These are phyloP conservation scores for Trachelus stipa DNA, from an alignment of 2,888 invertebrate species.

Conservation along the genomic window DNA sequence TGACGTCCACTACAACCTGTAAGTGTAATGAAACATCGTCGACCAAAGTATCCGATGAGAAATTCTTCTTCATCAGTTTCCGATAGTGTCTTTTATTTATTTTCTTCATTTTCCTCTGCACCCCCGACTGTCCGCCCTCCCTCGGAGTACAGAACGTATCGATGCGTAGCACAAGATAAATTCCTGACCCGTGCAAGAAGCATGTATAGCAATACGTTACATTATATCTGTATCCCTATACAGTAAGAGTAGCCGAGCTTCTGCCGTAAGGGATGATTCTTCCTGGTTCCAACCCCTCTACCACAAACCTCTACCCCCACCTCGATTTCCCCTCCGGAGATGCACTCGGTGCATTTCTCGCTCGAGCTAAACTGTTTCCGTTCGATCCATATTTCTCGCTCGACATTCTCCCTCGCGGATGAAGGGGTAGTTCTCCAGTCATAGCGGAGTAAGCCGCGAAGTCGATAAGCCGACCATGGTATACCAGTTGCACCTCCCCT, in stretches of 20 bases:
- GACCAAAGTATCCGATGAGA: not conserved
- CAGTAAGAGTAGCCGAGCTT: not conserved
- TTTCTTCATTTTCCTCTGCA: not conserved
- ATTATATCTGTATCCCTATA: not conserved
- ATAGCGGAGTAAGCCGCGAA: slow-evolving; percentile 25
- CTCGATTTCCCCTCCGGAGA: not conserved
- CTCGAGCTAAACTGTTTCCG: slow-evolving; percentile 1
- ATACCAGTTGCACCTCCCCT: slow-evolving; percentile 8
- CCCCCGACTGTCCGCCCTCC: not conserved
- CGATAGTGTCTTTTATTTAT: not conserved
- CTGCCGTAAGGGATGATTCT: not conserved
- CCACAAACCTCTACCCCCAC: not conserved
- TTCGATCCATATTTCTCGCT: not conserved
- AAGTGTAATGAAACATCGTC: slow-evolving; percentile 69
- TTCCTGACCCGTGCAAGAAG: not conserved
- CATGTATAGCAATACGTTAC: not conserved
- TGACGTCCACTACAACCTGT: slow-evolving; percentile 99
- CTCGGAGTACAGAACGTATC: not conserved
- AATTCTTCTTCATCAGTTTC: not conserved
- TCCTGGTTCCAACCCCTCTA: not conserved
- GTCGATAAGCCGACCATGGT: slow-evolving; percentile 52
- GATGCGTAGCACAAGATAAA: not conserved
- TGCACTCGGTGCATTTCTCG: not conserved
- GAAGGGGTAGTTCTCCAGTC: not conserved
- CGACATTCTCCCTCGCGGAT: not conserved